phyloP scores from a whole-genome alignment of 1,140 invertebrate genomes.

The Conus betulinus region DNA sequence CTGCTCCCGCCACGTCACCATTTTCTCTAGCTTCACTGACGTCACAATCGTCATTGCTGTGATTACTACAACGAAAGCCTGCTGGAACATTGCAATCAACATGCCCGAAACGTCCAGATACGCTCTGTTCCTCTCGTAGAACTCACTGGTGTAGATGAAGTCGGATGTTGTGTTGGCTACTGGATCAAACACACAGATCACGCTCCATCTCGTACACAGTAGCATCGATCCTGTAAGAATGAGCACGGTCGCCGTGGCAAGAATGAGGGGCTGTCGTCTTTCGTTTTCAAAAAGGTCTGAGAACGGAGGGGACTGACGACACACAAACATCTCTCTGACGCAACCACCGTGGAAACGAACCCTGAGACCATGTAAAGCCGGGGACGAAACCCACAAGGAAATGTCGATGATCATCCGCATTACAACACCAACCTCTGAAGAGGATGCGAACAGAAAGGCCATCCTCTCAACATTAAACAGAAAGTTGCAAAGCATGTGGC shows the following conservation, averaged over 20 bases:
- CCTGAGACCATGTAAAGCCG: background rate
- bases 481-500: background rate
- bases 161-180: background rate
- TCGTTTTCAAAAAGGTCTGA: background rate
- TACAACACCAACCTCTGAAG: too few relatives aligned
- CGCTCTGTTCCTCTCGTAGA: too few relatives aligned
- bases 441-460: background rate
- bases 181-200: background rate
- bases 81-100: too few relatives aligned
- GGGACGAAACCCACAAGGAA: too few relatives aligned
- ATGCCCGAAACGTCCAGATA: too few relatives aligned
- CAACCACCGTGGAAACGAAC: background rate
- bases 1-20: background rate
- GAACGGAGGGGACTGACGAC: slow-evolving; percentile 13
- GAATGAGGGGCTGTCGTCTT: background rate
- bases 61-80: too few relatives aligned
- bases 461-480: background rate
- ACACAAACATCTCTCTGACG: slow-evolving; percentile 7
- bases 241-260: background rate
- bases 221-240: background rate
- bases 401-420: too few relatives aligned
- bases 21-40: background rate
- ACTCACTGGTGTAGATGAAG: too few relatives aligned
- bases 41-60: too few relatives aligned
- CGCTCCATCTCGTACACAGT: background rate